Evolutionary conservation across 2,888 invertebrate genomes (phyloP), one percentile per base, ranked within the genome.

Genomic region (Folsomia candida): DNA sequence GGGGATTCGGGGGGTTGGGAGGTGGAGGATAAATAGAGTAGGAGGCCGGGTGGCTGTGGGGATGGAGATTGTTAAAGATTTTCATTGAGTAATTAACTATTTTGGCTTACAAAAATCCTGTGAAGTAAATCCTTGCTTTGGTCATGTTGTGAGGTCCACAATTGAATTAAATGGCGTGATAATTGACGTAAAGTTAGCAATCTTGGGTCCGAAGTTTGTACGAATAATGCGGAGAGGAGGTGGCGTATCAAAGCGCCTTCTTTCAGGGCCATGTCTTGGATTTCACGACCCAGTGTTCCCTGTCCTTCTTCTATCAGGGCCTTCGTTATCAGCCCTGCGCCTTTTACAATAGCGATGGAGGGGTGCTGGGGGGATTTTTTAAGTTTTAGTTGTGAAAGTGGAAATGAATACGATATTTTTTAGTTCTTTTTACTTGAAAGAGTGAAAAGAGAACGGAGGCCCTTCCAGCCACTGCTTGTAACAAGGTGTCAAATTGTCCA

Each of bases 271-370:
- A 99, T 85, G 64, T 93, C 91, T 85, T 97, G 98, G 96, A 98
- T 97, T 81, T 92, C 90, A 29, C 91, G 88, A 0, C 97, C 94
- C 18, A 96, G 91, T 80, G 91, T 91, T n/a, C 90, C 87, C 78
- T 93, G 92, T 1, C 97, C 97, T 84, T 99, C 99, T 85, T 99
- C 99, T 68, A 99, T 97, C 28, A 99, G 88, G 24, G 99, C 98
- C 75, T 97, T 89, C 90, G 98, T 93, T 62, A 99, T 93, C 67
- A 99, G 86, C 0, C 99, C 98, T 0, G 98, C 98, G 51, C 98
- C 98, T 85, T 99, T 98, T 1, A 99, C 94, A 75, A 99, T 94
- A 0, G 99, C 97, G 87, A 97, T 88, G 2, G 97, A 98, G 1
- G 96, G 96, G 86, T 97, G 97, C 90, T 94, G 86, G n/a, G n/a